phyloP scores from a whole-genome alignment of 1,140 invertebrate genomes.

The Oppia nitens region DNA sequence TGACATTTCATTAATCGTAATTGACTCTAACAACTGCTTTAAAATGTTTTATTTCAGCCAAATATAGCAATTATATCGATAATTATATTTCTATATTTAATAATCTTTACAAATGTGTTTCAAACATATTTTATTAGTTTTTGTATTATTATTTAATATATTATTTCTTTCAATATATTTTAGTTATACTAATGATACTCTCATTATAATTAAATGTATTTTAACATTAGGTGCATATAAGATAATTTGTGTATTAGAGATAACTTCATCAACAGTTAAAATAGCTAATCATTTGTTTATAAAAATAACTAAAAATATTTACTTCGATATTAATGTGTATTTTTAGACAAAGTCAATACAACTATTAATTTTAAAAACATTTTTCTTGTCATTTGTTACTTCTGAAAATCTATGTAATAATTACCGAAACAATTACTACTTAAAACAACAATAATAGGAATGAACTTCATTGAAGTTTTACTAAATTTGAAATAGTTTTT shows the following conservation, averaged over 20 bases:
- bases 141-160: no score
- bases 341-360: neutral
- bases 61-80: no score
- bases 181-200: neutral
- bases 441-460: neutral
- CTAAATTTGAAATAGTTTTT: neutral
- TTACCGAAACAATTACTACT: neutral
- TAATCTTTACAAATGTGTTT: no score
- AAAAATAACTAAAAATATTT: no score
- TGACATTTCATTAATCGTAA: no score
- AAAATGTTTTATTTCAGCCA: no score
- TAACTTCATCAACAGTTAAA: neutral
- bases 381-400: neutral
- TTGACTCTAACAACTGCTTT: no score
- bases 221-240: neutral
- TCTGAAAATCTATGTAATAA: no score
- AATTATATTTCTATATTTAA: no score
- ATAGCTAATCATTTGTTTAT: neutral
- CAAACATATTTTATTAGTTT: no score
- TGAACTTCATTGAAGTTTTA: neutral
- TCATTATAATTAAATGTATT: neutral
- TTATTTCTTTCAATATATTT: neutral
- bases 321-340: no score
- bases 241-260: neutral
- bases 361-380: neutral